Percentiles rank a stretch among this genome's conserved stretches.
Conservation (phyloP, 1,140 invertebrate genomes). For the Probaryconus sp. region DNA sequence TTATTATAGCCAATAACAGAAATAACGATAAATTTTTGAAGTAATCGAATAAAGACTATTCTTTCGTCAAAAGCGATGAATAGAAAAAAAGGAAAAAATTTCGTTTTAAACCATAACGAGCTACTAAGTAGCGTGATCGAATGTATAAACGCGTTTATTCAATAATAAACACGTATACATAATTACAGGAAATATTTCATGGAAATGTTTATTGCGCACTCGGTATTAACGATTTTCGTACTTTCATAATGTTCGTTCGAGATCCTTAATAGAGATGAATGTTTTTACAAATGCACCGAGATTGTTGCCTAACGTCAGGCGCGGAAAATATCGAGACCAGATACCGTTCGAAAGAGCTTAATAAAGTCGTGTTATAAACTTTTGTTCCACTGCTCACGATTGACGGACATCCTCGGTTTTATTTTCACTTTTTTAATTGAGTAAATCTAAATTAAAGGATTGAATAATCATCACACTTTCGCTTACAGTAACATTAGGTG, state of each 20-base stretch:
- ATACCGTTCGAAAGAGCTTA: too few species aligned
- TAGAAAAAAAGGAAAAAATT: too few species aligned
- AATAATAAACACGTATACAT: conserved; percentile 1
- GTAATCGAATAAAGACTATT: too few species aligned
- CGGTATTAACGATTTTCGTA: conserved; percentile 6
- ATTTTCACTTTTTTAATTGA: conserved; percentile 65
- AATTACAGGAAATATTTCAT: conserved; percentile 20
- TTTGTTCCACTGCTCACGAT: conserved; percentile 17
- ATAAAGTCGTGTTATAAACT: neutral
- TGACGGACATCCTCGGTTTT: conserved; percentile 57
- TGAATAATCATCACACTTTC: conserved; percentile 64
- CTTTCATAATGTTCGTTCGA: conserved; percentile 20
- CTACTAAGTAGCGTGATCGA: neutral
- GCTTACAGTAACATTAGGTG: conserved; percentile 57
- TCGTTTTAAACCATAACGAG: too few species aligned
- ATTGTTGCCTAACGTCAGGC: conserved; percentile 41
- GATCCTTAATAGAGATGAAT: conserved; percentile 31
- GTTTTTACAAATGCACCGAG: conserved; percentile 1
- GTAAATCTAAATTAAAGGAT: conserved; percentile 63
- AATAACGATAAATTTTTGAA: too few species aligned
- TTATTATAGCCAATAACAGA: too few species aligned
- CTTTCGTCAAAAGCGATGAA: too few species aligned
- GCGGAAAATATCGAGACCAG: too few species aligned
- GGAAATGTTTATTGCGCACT: conserved; percentile 12
- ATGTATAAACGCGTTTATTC: conserved; percentile 2